Evolutionary conservation across 1,140 invertebrate genomes (phyloP), one percentile per base, ranked within the genome.

Genomic region (Caligus rogercresseyi): DNA sequence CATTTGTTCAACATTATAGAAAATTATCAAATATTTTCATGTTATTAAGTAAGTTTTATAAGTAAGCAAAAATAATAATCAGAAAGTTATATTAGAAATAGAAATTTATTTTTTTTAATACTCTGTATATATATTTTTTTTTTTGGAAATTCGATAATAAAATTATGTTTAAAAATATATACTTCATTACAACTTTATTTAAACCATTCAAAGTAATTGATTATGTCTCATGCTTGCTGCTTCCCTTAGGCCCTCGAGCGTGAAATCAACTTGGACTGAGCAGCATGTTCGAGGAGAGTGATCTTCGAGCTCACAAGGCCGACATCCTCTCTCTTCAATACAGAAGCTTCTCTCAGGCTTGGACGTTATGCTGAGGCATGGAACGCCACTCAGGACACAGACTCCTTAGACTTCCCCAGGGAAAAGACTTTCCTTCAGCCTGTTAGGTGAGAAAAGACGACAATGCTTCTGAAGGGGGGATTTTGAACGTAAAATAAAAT

Each of bases 301-400:
- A 43, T 11, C 31, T 43, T 43, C 7, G 7, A 43, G 7, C 31
- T 7, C 18, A 21, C n/a, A 56, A 21, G 20, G n/a, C 54, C 14
- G 24, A 25, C 15, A 20, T 56, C 16, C 54, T 56, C 3, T 56
- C 54, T 23, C 16, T 56, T 18, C 54, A 56, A 13, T 56, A 15
- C 54, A 56, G 24, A 20, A 25, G 2, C 24, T 56, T 3, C 24
- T 56, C n/a, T 21, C 54, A 20, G 24, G 54, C 14, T 56, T 56
- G 15, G 54, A 56, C 14, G 54, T 25, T 2, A 21, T 56, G 16
- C 54, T 56, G 11, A 56, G 54, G 54, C 54, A n/a, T 56, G 54
- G 54, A 56, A 56, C 14, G 54, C 20, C n/a, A 21, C 16, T 23
- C 20, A 56, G 16, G 19, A 20, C 24, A 20, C 20, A 3, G 54